Percentiles rank a stretch among this genome's conserved stretches.
Conservation (phyloP, 92 coral and sea anemone genomes). For the Zoanthus sansibaricus region DNA sequence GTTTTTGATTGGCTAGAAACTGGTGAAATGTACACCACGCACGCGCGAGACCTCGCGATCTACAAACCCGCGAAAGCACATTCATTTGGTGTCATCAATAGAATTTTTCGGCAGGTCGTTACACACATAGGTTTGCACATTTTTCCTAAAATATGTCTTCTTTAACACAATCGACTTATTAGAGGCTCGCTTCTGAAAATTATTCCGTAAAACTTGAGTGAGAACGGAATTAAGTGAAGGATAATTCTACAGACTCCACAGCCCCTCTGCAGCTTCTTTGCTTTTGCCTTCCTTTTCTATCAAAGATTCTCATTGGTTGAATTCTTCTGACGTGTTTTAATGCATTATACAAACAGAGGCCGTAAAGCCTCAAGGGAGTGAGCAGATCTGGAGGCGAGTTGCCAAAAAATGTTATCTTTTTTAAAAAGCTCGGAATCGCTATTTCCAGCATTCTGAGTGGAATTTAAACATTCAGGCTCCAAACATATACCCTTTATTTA, state of each 20-base stretch:
- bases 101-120: neutral
- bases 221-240: neutral
- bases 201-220: neutral
- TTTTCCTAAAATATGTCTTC: neutral
- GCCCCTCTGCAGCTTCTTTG: neutral
- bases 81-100: neutral
- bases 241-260: neutral
- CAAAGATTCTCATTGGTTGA: constrained; percentile 16
- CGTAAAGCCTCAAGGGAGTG: no score
- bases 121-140: neutral
- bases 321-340: neutral
- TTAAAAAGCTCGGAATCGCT: no score
- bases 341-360: no score
- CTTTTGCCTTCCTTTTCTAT: neutral
- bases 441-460: no score
- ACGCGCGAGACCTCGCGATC: constrained; percentile 66
- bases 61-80: constrained; percentile 70
- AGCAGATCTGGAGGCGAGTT: no score
- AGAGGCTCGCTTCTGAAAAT: neutral
- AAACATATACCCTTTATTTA: no score
- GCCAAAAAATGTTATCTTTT: no score
- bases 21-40: constrained; percentile 71
- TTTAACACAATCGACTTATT: neutral
- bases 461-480: no score
- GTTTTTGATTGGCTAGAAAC: constrained; percentile 69